Base-by-base conservation (phyloP, 2,888 invertebrate genomes). In the Zonitis immaculata region DNA sequence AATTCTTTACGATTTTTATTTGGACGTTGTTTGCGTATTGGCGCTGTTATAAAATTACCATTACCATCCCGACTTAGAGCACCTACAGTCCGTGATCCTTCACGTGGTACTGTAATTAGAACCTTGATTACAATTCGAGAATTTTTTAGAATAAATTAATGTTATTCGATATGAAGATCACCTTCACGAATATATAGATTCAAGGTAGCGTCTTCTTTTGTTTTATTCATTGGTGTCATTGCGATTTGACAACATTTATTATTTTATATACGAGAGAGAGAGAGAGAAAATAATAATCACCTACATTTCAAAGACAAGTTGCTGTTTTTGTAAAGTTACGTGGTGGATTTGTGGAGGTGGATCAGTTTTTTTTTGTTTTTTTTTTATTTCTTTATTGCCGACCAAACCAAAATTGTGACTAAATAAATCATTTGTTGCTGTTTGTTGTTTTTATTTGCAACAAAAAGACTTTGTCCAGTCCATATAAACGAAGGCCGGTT, bases 1-100 rank as follows among this genome's bases (percentile, higher is more conserved):
- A 90, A 80, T 70, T 87, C 84, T 68, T 86, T 80, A 69, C 86
- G 85, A 51, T 88, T 86, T 67, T 86, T 84, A 45, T 84, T 82
- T 62, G 88, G 85, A 56, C 86, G 82, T 71, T 84, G 82, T 61
- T 79, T 79, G 61, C 79, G 78, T 42, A 82, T 75, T 28, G 79
- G 78, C 49, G 77, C 74, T 44, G 76, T 69, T 59, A 76, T 72
- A 62, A 78, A 66, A 64, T 76, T 76, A 50, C 68, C 69, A 59
- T 77, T 74, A 59, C 77, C 77, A 73, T 78, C 77, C 61, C 77
- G 77, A 59, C 70, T 76, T 61, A 78, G 72, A 56, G 79, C 77
- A 65, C 77, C 77, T 64, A 73, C 72, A 53, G 74, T 72, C 59
- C 78, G 74, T 56, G 74, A 62, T 57, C 72, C 76, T 62, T 77